Evolutionary conservation across 2,797 vertebrate species (phyloP).

Genomic region (Sarcoramphus papa): DNA sequence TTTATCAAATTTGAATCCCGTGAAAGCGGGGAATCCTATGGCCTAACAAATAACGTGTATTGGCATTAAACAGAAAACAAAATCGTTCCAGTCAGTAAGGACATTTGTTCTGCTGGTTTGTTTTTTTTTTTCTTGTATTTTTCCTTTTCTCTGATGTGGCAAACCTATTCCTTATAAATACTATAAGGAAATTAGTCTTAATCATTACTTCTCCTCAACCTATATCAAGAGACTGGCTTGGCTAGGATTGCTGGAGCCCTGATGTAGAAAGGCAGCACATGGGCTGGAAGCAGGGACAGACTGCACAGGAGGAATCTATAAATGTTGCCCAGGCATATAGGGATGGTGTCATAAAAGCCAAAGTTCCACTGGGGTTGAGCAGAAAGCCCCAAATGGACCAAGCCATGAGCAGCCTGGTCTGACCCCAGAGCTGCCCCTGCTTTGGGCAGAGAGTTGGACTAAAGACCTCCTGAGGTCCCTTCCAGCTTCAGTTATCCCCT

Average conservation of each 20-base stretch:
- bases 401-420: background rate
- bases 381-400: background rate
- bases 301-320: background rate
- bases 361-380: background rate
- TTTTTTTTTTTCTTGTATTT: background rate
- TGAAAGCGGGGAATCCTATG: background rate
- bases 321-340: background rate
- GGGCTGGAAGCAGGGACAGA: background rate
- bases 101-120: background rate
- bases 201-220: background rate
- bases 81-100: background rate
- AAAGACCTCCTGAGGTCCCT: background rate
- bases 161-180: constrained; percentile 2
- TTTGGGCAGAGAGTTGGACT: rapidly evolving
- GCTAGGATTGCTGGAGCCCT: background rate
- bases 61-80: background rate
- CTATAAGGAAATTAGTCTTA: background rate
- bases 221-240: background rate
- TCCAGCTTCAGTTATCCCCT: background rate
- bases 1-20: background rate
- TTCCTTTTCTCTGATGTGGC: background rate
- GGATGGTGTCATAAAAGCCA: background rate
- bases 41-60: background rate
- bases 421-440: background rate
- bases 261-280: background rate